Evolutionary conservation across 2,797 vertebrate species (phyloP).

Genomic region (Zenarchopterus dispar): DNA sequence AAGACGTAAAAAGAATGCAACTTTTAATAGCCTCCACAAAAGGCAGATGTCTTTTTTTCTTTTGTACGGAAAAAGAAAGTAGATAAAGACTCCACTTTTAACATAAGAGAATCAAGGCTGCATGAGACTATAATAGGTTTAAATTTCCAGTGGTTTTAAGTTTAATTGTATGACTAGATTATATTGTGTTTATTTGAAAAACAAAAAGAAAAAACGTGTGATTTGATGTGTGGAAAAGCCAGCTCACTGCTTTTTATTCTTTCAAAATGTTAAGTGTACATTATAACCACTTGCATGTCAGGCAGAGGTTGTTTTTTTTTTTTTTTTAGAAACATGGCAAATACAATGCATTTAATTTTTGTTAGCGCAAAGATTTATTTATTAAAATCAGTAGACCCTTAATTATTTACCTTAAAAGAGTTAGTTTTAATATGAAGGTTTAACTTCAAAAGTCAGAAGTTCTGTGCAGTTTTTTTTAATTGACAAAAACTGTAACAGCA

Average conservation of each 20-base stretch:
- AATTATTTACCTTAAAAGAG: neutral
- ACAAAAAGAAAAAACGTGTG: neutral
- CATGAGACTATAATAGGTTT: no score
- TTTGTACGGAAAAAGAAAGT: no score
- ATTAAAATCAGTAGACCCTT: neutral
- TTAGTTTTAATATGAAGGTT: neutral
- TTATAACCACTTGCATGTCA: neutral
- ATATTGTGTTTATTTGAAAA: neutral
- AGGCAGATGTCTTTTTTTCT: no score
- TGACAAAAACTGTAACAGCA: slow-evolving; percentile 60
- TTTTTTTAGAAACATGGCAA: slow-evolving; percentile 5
- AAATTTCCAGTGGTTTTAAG: no score
- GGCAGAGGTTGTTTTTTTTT: neutral
- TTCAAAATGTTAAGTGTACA: neutral
- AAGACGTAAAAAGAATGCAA: no score
- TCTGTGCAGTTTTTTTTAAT: neutral
- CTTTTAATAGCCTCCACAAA: no score
- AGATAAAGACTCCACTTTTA: no score
- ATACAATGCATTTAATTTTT: neutral
- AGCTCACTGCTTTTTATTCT: neutral
- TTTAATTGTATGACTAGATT: neutral
- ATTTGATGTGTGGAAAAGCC: neutral
- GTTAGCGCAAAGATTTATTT: no score
- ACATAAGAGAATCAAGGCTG: no score
- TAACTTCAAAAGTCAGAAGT: no score